Evolutionary conservation across 2,113 vertebrate genomes (phyloP), one percentile per base, ranked within the genome.

Genomic region (Vidua macroura): DNA sequence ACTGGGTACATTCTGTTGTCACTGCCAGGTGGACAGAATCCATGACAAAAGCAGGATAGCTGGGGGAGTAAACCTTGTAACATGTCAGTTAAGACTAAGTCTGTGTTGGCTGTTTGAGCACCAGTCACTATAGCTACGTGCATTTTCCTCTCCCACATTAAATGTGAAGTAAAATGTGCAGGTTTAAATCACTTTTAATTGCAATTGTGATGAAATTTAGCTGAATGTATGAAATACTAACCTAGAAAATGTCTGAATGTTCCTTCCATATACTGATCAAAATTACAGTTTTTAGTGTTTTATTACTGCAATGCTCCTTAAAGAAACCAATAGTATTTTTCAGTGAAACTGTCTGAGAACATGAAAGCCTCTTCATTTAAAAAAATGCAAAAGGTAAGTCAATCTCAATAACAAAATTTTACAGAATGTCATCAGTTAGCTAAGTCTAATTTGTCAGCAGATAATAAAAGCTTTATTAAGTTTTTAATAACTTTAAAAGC

Each of bases 321-420:
- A 99, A 89, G 22, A 39, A 72, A 21, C 21, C 39, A 88, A 92
- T 95, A 99, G 99, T 99, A 99, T 97, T 99, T 99, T 98, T 99
- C 99, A 94, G 99, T 99, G 56, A 99, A 99, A 89, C 97, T 99
- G 16, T 99, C 99, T 39, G 99, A 99, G 51, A 99, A 99, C 82
- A 99, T 99, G 99, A 99, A 98, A 96, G 99, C 99, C 3, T 98
- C 99, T 39, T 99, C 99, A 4, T 99, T 99, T 96, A 99, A 99
- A 97, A 99, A 99, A 91, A 62, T 99, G 91, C 99, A 99, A 95
- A 99, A 99, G 99, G 99, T 99, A 92, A 90, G 96, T 23, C 66
- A 22, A 1, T 81, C 28, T 76, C 72, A 49, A 0, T 49, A 55
- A 28, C 15, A 87, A 11, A 87, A 35, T 76, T 88, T 22, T 69